These are phyloP conservation scores for Gymnoscopelus braueri DNA, from an alignment of 2,797 vertebrate species.

Conservation along the genomic window DNA sequence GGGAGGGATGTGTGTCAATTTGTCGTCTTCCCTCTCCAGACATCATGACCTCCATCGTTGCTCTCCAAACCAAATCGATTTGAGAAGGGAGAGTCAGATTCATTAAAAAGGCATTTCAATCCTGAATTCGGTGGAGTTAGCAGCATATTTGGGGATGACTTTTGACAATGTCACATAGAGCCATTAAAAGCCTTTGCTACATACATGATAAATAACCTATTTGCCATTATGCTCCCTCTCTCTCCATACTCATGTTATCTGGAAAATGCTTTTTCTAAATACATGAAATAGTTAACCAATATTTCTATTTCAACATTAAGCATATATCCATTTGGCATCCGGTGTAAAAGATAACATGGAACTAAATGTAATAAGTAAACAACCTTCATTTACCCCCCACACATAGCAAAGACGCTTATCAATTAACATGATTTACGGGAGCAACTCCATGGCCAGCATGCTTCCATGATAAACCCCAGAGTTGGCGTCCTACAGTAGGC, in stretches of 20 bases:
- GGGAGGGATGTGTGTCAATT: conserved; percentile 20
- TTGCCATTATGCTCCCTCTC: conserved; percentile 44
- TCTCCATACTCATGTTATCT: conserved; percentile 63
- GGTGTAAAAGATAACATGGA: conserved; percentile 43
- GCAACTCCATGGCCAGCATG: conserved; percentile 52
- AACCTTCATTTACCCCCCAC: conserved; percentile 77
- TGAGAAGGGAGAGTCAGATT: conserved; percentile 3
- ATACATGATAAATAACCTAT: conserved; percentile 57
- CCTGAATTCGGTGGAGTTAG: conserved; percentile 9
- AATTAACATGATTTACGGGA: conserved; percentile 78
- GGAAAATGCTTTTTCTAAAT: conserved; percentile 72
- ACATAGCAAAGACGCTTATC: conserved; percentile 70
- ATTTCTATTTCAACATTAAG: conserved; percentile 49
- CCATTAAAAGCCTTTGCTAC: conserved; percentile 30
- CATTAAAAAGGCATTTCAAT: conserved; percentile 10
- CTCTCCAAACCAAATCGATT: conserved; percentile 15
- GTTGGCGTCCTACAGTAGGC: conserved; percentile 74
- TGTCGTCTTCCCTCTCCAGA: conserved; percentile 27
- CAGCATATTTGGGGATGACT: conserved; percentile 6
- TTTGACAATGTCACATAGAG: conserved; percentile 34
- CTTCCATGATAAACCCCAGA: conserved; percentile 58
- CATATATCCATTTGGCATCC: conserved; percentile 67
- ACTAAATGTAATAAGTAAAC: conserved; percentile 73
- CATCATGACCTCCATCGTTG: conserved; percentile 10
- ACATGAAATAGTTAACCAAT: conserved; percentile 76